A percentile compares a stretch with the other conserved stretches of the same genome.
Evolutionary conservation across 2,888 invertebrate species (phyloP).

Genomic region (Oxyscelio sp.): DNA sequence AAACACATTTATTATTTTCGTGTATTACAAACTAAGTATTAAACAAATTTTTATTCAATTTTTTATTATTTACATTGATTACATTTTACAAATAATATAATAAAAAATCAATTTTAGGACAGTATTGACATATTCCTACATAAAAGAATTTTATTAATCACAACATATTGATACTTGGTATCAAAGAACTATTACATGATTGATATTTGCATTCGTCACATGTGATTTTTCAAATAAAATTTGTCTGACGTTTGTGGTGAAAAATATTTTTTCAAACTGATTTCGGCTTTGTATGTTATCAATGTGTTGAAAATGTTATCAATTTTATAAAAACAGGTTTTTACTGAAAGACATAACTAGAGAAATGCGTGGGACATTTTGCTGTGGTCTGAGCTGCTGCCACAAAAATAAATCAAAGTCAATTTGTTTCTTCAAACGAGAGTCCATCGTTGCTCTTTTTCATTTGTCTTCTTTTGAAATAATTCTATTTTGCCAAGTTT

Average conservation of each 20-base stretch:
- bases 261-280: slow-evolving; percentile 46
- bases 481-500: no score
- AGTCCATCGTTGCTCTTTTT: no score
- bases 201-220: slow-evolving; percentile 45
- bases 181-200: slow-evolving; percentile 49
- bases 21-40: no score
- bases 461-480: no score
- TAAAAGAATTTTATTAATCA: neutral
- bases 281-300: slow-evolving; percentile 35
- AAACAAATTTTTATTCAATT: slow-evolving; percentile 10
- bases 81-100: slow-evolving; percentile 10
- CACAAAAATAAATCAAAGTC: slow-evolving; percentile 40
- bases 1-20: no score
- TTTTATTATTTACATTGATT: slow-evolving; percentile 10
- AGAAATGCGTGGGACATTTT: slow-evolving; percentile 31
- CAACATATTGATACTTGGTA: slow-evolving; percentile 27
- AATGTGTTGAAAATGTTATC: slow-evolving; percentile 48
- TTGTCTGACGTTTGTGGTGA: slow-evolving; percentile 29
- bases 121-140: slow-evolving; percentile 10
- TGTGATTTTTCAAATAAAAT: slow-evolving; percentile 43
- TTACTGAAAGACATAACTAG: slow-evolving; percentile 12
- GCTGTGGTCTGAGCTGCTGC: slow-evolving; percentile 32
- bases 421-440: no score
- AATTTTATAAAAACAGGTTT: slow-evolving; percentile 35
- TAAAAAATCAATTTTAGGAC: slow-evolving; percentile 1